These are phyloP conservation scores for Lithophane ornitopus DNA, from an alignment of 2,888 invertebrate species.

Conservation along the genomic window DNA sequence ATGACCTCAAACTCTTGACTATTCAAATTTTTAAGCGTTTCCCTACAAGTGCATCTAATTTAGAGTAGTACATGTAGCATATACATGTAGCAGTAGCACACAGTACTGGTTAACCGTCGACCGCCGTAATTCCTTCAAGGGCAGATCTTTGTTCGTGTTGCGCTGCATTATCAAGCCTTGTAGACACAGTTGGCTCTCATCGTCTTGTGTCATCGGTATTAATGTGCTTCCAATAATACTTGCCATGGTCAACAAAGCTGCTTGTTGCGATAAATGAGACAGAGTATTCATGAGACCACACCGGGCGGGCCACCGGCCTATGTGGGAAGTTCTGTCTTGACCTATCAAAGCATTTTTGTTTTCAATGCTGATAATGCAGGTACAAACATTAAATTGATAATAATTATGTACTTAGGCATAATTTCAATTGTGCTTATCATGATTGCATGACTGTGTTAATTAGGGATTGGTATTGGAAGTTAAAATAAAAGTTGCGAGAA, in stretches of 20 bases:
- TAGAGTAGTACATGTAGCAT: slow-evolving; percentile 59
- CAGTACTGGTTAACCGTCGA: slow-evolving; percentile 64
- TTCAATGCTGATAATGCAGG: slow-evolving; percentile 43
- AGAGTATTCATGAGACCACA: slow-evolving; percentile 85
- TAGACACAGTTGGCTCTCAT: slow-evolving; percentile 89
- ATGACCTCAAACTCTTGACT: slow-evolving; percentile 43
- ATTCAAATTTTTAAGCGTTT: slow-evolving; percentile 68
- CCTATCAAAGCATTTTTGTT: slow-evolving; percentile 56
- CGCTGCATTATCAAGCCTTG: slow-evolving; percentile 83
- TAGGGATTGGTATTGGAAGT: neutral
- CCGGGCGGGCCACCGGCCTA: slow-evolving; percentile 74
- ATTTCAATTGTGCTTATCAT: slow-evolving; percentile 31
- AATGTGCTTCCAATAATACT: slow-evolving; percentile 87
- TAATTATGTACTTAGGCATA: slow-evolving; percentile 13
- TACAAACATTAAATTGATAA: slow-evolving; percentile 40
- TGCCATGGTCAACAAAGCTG: slow-evolving; percentile 86
- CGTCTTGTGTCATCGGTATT: slow-evolving; percentile 89
- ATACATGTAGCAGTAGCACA: slow-evolving; percentile 51
- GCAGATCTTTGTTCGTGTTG: slow-evolving; percentile 84
- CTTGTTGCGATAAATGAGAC: slow-evolving; percentile 83
- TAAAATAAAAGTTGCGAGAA: slow-evolving; percentile 2
- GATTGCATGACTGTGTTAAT: slow-evolving; percentile 2
- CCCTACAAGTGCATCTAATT: slow-evolving; percentile 78
- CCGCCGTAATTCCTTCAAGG: slow-evolving; percentile 81
- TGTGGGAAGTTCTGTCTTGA: slow-evolving; percentile 57